phyloP scores from a whole-genome alignment of 2,888 invertebrate genomes.

The Dicycla oo region DNA sequence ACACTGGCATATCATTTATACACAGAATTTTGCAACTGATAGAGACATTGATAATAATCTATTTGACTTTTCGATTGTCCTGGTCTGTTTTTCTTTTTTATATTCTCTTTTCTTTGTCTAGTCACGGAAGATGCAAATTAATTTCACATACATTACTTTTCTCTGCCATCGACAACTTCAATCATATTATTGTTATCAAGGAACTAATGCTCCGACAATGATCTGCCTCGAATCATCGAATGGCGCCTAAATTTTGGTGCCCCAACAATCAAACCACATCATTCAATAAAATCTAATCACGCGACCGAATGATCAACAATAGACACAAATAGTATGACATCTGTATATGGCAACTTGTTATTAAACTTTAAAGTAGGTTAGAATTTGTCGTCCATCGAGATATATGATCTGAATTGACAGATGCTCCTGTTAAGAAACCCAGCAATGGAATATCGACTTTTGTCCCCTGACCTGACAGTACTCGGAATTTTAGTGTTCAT shows the following conservation, averaged over 20 bases:
- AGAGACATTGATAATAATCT: slow-evolving; percentile 3
- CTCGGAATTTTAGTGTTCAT: not conserved
- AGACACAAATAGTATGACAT: slow-evolving; percentile 44
- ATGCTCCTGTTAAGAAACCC: not conserved
- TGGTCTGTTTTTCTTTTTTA: not conserved
- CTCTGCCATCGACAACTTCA: not conserved
- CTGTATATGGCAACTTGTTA: slow-evolving; percentile 40
- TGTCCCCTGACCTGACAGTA: not conserved
- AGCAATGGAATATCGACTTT: slow-evolving; percentile 7
- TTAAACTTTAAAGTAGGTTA: slow-evolving; percentile 19
- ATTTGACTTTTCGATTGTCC: not conserved
- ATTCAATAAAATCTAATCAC: slow-evolving; percentile 61
- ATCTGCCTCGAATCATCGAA: slow-evolving; percentile 19
- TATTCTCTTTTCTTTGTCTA: not conserved
- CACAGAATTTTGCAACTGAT: not conserved
- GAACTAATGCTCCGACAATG: slow-evolving; percentile 20
- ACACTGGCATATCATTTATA: slow-evolving; percentile 1
- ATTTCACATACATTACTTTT: slow-evolving; percentile 5
- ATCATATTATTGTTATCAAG: slow-evolving; percentile 15
- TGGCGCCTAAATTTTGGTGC: slow-evolving; percentile 59
- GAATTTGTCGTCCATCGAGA: slow-evolving; percentile 17
- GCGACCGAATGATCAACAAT: slow-evolving; percentile 54
- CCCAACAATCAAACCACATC: slow-evolving; percentile 42
- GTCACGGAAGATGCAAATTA: not conserved
- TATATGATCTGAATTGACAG: not conserved